A percentile compares a stretch with the other conserved stretches of the same genome.
These are phyloP conservation scores for Erpobdella octoculata DNA, from an alignment of 2,888 invertebrate genomes.

Conservation along the genomic window DNA sequence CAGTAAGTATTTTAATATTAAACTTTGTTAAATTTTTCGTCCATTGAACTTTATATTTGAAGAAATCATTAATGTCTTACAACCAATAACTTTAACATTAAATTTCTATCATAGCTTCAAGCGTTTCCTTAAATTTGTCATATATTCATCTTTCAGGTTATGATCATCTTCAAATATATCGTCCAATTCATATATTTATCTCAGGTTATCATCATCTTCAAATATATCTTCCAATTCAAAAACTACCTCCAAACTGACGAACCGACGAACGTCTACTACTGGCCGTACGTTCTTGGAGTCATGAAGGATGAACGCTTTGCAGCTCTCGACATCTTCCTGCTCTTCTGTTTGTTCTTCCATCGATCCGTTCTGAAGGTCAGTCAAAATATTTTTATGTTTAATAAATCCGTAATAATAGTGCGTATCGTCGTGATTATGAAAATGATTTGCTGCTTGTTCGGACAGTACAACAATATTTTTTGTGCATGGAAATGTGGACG, in stretches of 20 bases:
- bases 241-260: slow-evolving; percentile 46
- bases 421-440: neutral
- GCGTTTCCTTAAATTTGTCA: too few relatives aligned
- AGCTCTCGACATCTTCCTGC: slow-evolving; percentile 75
- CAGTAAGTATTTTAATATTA: too few relatives aligned
- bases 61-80: too few relatives aligned
- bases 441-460: too few relatives aligned
- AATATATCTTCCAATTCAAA: slow-evolving; percentile 87
- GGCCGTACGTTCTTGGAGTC: slow-evolving; percentile 84
- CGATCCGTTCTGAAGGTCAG: slow-evolving; percentile 76
- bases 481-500: too few relatives aligned
- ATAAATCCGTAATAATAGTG: neutral
- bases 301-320: slow-evolving; percentile 78
- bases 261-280: slow-evolving; percentile 46
- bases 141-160: too few relatives aligned
- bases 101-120: neutral
- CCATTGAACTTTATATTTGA: too few relatives aligned
- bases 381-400: neutral
- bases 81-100: too few relatives aligned
- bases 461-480: too few relatives aligned
- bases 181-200: too few relatives aligned
- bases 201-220: slow-evolving; percentile 82
- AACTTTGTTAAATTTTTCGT: too few relatives aligned
- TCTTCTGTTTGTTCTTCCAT: slow-evolving; percentile 90
- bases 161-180: too few relatives aligned